Evolutionary conservation across 2,888 invertebrate species (phyloP).

Genomic region (Drosophila prostipennis): DNA sequence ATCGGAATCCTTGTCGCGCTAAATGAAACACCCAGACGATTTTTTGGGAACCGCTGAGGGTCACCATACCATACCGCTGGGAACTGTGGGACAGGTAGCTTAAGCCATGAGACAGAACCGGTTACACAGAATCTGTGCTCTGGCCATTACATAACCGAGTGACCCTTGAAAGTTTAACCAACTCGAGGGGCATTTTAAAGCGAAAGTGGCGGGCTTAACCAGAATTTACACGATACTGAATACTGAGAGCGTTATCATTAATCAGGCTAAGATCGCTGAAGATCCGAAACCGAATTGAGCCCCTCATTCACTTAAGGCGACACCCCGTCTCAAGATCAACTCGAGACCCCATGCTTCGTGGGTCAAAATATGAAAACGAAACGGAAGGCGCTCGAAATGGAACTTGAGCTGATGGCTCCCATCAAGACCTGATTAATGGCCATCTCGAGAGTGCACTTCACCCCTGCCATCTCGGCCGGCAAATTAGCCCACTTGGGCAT

Average conservation of each 20-base stretch:
- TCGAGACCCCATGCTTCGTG: slow-evolving; percentile 16
- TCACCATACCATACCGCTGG: slow-evolving; percentile 45
- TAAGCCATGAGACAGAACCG: slow-evolving; percentile 51
- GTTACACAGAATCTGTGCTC: slow-evolving; percentile 64
- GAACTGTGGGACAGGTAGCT: slow-evolving; percentile 16
- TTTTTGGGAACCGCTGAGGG: slow-evolving; percentile 55
- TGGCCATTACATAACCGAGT: slow-evolving; percentile 64
- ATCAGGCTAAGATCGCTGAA: slow-evolving; percentile 16
- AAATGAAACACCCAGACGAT: slow-evolving; percentile 28
- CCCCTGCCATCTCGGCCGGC: slow-evolving; percentile 40
- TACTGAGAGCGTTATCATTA: slow-evolving; percentile 22
- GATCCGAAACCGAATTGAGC: slow-evolving; percentile 33
- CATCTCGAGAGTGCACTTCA: slow-evolving; percentile 48
- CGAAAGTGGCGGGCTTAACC: slow-evolving; percentile 42
- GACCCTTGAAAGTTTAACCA: slow-evolving; percentile 53
- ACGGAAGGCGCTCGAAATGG: slow-evolving; percentile 58
- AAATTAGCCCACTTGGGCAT: slow-evolving; percentile 64
- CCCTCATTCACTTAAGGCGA: slow-evolving; percentile 53
- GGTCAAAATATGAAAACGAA: slow-evolving; percentile 29
- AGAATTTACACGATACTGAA: slow-evolving; percentile 46
- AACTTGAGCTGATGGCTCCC: slow-evolving; percentile 45
- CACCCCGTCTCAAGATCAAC: slow-evolving; percentile 33
- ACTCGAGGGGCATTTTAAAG: slow-evolving; percentile 48
- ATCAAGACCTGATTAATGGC: slow-evolving; percentile 44
- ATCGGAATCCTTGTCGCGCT: slow-evolving; percentile 68